These are phyloP conservation scores for Podocnemis expansa DNA, from an alignment of 2,113 vertebrate genomes.

Conservation along the genomic window DNA sequence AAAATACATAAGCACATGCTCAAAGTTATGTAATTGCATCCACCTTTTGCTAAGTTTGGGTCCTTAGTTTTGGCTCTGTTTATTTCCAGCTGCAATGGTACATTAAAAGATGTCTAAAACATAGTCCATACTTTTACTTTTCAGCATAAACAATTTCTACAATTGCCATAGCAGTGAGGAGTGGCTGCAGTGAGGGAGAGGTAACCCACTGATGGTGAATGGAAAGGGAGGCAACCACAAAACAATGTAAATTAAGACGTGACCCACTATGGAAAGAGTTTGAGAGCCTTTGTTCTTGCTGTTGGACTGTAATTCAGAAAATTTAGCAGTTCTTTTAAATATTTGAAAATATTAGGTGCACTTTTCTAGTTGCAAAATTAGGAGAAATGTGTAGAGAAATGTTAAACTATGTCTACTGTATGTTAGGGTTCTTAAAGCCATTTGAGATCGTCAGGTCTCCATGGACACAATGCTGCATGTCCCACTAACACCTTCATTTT, in stretches of 20 bases:
- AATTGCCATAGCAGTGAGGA: background rate
- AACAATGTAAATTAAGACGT: background rate
- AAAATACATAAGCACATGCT: background rate
- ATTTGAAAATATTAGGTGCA: background rate
- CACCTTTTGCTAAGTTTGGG: background rate
- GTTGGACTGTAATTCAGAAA: background rate
- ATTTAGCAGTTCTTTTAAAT: background rate
- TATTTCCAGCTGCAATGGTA: background rate
- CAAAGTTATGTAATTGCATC: fast-evolving
- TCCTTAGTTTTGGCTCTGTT: background rate
- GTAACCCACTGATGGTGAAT: background rate
- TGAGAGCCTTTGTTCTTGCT: background rate
- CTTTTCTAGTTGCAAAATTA: background rate
- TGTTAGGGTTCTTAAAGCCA: background rate
- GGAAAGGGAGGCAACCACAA: background rate
- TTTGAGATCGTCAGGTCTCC: background rate
- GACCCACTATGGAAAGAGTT: background rate
- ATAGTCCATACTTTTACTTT: background rate
- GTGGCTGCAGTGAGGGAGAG: background rate
- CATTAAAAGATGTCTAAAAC: background rate
- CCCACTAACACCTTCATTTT: background rate
- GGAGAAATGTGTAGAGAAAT: background rate
- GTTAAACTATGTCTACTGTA: background rate
- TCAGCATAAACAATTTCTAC: background rate
- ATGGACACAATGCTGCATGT: background rate